Percentiles rank a stretch among this genome's conserved stretches.
Evolutionary conservation across 2,797 vertebrate genomes (phyloP).

Genomic region (Chaunax sp.): DNA sequence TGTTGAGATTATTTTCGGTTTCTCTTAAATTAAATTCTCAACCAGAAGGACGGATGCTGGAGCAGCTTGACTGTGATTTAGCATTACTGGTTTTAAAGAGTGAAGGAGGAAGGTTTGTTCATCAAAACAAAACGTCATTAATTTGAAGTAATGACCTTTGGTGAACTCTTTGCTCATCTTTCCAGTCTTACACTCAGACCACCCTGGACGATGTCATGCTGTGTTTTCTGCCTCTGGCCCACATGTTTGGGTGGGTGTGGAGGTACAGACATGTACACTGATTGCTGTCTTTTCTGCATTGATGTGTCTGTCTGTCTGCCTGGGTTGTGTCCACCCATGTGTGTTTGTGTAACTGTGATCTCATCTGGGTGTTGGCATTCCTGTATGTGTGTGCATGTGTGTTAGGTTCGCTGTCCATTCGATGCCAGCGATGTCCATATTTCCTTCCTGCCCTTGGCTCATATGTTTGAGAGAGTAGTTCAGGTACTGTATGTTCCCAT

Average conservation of each 20-base stretch:
- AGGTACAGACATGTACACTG: slow-evolving; percentile 79
- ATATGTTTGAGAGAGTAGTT: slow-evolving; percentile 85
- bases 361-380: slow-evolving; percentile 59
- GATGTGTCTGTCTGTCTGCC: slow-evolving; percentile 12
- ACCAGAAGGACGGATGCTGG: background rate
- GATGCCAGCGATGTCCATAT: slow-evolving; percentile 72
- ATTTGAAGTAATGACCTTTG: too few species aligned
- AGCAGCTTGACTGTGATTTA: background rate
- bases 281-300: slow-evolving; percentile 5
- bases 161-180: slow-evolving; percentile 2
- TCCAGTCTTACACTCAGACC: slow-evolving; percentile 35
- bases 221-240: slow-evolving; percentile 92
- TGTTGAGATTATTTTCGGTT: background rate
- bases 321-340: background rate
- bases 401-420: slow-evolving; percentile 70
- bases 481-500: slow-evolving; percentile 75
- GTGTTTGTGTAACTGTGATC: slow-evolving; percentile 17
- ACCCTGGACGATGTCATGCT: slow-evolving; percentile 86
- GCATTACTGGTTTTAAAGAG: background rate
- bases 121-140: too few species aligned
- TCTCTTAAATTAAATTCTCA: background rate
- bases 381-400: slow-evolving; percentile 29
- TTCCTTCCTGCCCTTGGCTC: slow-evolving; percentile 87
- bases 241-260: slow-evolving; percentile 91
- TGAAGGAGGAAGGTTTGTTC: background rate